Base-by-base conservation (phyloP, 2,113 vertebrate genomes). In the Sigmodon hispidus region DNA sequence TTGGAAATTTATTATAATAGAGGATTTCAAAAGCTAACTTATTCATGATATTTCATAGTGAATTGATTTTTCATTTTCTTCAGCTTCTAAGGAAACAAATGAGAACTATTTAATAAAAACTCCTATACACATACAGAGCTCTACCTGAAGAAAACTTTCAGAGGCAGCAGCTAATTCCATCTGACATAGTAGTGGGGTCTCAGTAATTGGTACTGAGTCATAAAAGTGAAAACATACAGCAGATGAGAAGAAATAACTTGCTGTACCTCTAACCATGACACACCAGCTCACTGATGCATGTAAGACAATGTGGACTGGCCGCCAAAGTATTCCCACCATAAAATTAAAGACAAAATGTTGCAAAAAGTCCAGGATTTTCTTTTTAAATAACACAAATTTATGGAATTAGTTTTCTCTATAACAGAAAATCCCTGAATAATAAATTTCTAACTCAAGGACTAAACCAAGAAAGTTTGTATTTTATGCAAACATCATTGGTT, bases 401-500 rank as follows among this genome's bases (percentile, higher is more conserved):
- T 43, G 61, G 43, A 90, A 24, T 81, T 79, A 7, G 21, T 70
- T 89, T 76, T 93, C 52, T 81, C 67, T 93, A 59, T 76, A 88
- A 81, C 16, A 59, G 86, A 48, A 75, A 79, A 43, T 24, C 0
- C 55, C 9, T 89, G 19, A 72, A 91, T 87, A 67, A 17, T 81
- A 91, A 81, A 93, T 93, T 89, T 95, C 59, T 89, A 96, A 94
- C 40, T 89, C 40, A 94, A 91, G 40, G 45, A 83, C 48, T 72
- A 15, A 94, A 70, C 21, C 16, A n/a, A 89, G 67, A 87, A 94
- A 96, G 87, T 5, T 69, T 73, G 31, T 80, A 85, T 75, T 89
- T 79, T 81, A 76, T 91, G 65, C 34, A 72, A 93, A 63, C 22
- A 72, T 12, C 84, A 90, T 52, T 89, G 21, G 22, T 48, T 87